Evolutionary conservation across 2,113 vertebrate species (phyloP).

Genomic region (Dicrurus megarhynchus): DNA sequence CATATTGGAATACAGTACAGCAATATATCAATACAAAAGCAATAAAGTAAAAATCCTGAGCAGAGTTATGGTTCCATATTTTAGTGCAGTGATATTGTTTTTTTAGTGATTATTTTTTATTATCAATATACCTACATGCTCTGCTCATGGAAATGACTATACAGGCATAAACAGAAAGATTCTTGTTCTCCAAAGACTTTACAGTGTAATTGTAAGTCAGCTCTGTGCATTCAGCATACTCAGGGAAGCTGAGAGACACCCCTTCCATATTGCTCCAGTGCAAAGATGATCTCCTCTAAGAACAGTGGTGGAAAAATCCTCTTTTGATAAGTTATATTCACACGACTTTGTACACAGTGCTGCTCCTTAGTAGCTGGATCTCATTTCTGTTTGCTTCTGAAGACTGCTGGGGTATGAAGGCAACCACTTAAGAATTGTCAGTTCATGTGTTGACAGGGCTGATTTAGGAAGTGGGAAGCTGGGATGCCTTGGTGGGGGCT

Average conservation of each 20-base stretch:
- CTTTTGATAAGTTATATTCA: not conserved
- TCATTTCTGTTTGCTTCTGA: not conserved
- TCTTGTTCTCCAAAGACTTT: not conserved
- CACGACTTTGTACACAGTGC: not conserved
- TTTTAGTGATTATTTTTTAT: not conserved
- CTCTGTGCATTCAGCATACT: not conserved
- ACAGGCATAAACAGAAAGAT: not conserved
- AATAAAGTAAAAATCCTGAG: not conserved
- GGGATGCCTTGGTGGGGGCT: not conserved
- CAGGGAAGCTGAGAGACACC: not conserved
- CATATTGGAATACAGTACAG: not conserved
- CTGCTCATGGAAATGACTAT: not conserved
- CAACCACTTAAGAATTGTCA: not conserved
- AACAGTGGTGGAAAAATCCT: not conserved
- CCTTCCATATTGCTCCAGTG: not conserved
- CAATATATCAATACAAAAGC: not conserved
- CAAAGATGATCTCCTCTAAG: not conserved
- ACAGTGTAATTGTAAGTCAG: not conserved
- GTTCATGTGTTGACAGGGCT: not conserved
- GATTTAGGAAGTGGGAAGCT: not conserved
- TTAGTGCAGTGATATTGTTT: not conserved
- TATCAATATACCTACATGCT: not conserved
- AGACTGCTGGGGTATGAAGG: not conserved
- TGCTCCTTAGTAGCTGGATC: not conserved
- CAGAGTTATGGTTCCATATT: not conserved